Evolutionary conservation across 2,888 invertebrate genomes (phyloP).

Genomic region (Epinotia bilunana): DNA sequence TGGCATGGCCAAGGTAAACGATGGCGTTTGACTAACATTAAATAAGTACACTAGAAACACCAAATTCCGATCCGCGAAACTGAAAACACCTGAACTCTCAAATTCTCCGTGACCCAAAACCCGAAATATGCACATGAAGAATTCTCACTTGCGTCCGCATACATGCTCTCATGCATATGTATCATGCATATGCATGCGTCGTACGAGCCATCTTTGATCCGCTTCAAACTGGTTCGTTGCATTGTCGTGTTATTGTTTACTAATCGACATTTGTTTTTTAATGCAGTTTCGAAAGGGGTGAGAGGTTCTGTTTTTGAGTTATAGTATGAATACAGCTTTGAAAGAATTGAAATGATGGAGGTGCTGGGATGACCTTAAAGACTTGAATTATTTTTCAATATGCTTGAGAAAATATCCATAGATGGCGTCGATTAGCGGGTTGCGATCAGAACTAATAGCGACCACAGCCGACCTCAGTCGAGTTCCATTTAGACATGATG

Average conservation of each 20-base stretch:
- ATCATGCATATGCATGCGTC: constrained; percentile 40
- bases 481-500: not conserved
- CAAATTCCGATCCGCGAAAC: not conserved
- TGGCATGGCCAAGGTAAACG: too few relatives aligned
- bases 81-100: not conserved
- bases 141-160: constrained; percentile 31
- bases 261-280: constrained; percentile 37
- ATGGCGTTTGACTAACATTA: too few relatives aligned
- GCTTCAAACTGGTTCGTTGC: constrained; percentile 28
- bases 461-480: not conserved
- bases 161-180: constrained; percentile 40
- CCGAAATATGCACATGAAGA: constrained; percentile 29
- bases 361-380: not conserved
- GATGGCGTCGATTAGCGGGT: too few relatives aligned
- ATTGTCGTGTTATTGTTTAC: constrained; percentile 40
- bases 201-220: constrained; percentile 38
- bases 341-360: not conserved
- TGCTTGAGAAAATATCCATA: too few relatives aligned
- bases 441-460: not conserved
- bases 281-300: constrained; percentile 19
- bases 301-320: not conserved
- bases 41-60: not conserved
- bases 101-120: constrained; percentile 21
- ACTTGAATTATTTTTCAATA: not conserved
- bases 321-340: too few relatives aligned